Percentiles rank a stretch among this genome's conserved stretches.
Evolutionary conservation across 2,888 invertebrate species (phyloP).

Genomic region (Timema podura): DNA sequence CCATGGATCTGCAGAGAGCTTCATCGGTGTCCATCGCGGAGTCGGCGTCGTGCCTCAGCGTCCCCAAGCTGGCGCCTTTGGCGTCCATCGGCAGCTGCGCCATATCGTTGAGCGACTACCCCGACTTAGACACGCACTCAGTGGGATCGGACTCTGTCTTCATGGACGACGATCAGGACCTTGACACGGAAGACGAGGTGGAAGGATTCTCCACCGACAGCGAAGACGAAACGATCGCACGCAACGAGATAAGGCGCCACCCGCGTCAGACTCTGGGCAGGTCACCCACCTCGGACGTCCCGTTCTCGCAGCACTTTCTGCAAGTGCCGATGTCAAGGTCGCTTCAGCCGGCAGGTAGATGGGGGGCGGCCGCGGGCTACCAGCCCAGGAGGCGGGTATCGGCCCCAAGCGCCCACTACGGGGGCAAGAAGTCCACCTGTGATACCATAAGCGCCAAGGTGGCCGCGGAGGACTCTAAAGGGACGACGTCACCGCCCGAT

Average conservation of each 20-base stretch:
- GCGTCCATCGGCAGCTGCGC: slow-evolving; percentile 71
- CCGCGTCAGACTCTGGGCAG: slow-evolving; percentile 37
- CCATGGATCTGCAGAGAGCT: slow-evolving; percentile 17
- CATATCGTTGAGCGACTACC: slow-evolving; percentile 49
- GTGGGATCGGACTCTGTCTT: slow-evolving; percentile 79
- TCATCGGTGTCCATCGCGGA: slow-evolving; percentile 24
- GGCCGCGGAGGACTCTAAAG: slow-evolving; percentile 1
- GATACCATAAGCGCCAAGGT: slow-evolving; percentile 25
- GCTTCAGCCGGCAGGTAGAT: slow-evolving; percentile 1
- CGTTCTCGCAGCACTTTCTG: slow-evolving; percentile 25
- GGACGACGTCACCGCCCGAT: neutral
- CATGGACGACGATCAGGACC: slow-evolving; percentile 60
- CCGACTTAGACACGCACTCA: slow-evolving; percentile 61
- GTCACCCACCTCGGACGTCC: slow-evolving; percentile 28
- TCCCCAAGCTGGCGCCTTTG: slow-evolving; percentile 63
- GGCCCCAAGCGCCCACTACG: slow-evolving; percentile 3
- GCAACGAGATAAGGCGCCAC: slow-evolving; percentile 25
- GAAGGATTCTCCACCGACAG: slow-evolving; percentile 82
- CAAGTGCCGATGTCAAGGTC: slow-evolving; percentile 20
- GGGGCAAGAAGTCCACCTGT: slow-evolving; percentile 13
- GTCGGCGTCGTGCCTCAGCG: slow-evolving; percentile 20
- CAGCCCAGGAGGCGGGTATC: slow-evolving; percentile 18
- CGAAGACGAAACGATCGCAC: slow-evolving; percentile 43
- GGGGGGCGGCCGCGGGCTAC: slow-evolving; percentile 13
- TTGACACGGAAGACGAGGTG: slow-evolving; percentile 78